phyloP scores from a whole-genome alignment of 1,140 invertebrate genomes.

The Dendrolimus kikuchii region DNA sequence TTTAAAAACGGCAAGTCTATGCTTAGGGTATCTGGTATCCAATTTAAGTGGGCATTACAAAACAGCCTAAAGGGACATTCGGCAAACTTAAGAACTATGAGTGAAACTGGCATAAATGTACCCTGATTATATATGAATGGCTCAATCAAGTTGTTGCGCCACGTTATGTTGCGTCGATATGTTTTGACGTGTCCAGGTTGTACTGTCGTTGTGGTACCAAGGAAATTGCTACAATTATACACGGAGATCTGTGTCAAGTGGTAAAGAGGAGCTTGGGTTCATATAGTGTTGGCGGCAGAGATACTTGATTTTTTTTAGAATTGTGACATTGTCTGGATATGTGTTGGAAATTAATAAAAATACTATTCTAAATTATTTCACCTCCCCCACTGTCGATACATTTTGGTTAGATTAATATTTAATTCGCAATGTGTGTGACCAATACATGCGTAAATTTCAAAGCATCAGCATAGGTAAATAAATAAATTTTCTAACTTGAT shows the following conservation, averaged over 20 bases:
- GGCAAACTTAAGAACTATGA: conserved; percentile 14
- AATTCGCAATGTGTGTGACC: too few relatives aligned
- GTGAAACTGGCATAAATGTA: conserved; percentile 46
- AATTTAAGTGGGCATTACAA: too few relatives aligned
- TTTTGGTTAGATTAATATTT: too few relatives aligned
- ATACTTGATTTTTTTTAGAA: neutral
- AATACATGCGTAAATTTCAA: too few relatives aligned
- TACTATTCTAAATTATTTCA: neutral
- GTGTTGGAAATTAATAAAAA: neutral
- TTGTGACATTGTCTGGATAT: neutral
- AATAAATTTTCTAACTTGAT: too few relatives aligned
- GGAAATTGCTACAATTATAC: conserved; percentile 60
- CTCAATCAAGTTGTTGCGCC: conserved; percentile 47
- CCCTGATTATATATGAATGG: conserved; percentile 49
- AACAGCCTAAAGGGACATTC: conserved; percentile 20
- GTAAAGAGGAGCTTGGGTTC: conserved; percentile 12
- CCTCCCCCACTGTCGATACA: neutral
- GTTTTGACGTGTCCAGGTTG: conserved; percentile 51
- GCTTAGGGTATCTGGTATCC: too few relatives aligned
- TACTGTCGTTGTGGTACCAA: conserved; percentile 18
- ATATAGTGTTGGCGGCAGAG: conserved; percentile 2
- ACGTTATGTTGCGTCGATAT: conserved; percentile 46
- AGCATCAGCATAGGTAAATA: too few relatives aligned
- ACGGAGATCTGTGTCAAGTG: conserved; percentile 52
- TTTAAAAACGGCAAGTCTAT: too few relatives aligned